Percentiles rank a stretch among this genome's conserved stretches.
Conservation (phyloP, 1,140 invertebrate genomes). For the Cotesia typhae region DNA sequence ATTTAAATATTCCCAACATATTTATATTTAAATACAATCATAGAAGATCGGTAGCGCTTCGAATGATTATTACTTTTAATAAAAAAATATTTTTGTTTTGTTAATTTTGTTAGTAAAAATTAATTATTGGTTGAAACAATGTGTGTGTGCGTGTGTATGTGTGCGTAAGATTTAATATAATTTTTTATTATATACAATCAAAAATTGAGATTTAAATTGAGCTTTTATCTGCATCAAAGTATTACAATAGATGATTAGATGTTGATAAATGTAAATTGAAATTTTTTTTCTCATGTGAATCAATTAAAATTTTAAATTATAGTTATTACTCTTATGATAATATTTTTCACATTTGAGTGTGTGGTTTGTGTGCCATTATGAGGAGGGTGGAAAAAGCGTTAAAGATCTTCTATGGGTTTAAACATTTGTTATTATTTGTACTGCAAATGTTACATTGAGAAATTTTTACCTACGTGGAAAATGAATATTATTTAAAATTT, state of each 20-base stretch:
- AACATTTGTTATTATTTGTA: constrained; percentile 9
- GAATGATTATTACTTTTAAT: constrained; percentile 34
- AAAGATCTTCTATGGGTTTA: constrained; percentile 32
- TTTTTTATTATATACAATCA: too few species aligned
- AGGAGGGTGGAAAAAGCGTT: constrained; percentile 19
- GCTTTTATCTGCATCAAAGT: too few species aligned
- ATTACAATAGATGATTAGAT: too few species aligned
- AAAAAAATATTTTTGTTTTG: too few species aligned
- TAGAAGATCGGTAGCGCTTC: constrained; percentile 41
- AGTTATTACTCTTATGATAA: neutral
- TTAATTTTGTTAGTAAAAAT: too few species aligned
- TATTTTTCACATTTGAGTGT: constrained; percentile 9
- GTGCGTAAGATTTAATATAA: too few species aligned
- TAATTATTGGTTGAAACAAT: too few species aligned
- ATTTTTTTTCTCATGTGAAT: too few species aligned
- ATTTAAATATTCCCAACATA: constrained; percentile 27
- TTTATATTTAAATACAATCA: constrained; percentile 44
- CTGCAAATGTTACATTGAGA: constrained; percentile 41
- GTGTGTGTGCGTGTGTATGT: too few species aligned
- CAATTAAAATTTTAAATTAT: constrained; percentile 24
- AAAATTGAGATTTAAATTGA: too few species aligned
- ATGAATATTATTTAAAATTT: constrained; percentile 33
- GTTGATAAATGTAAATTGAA: too few species aligned
- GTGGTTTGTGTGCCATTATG: constrained; percentile 34
- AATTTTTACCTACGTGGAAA: constrained; percentile 41